Conservation (phyloP, 2,888 invertebrate species). For the Caenorhabditis auriculariae region DNA sequence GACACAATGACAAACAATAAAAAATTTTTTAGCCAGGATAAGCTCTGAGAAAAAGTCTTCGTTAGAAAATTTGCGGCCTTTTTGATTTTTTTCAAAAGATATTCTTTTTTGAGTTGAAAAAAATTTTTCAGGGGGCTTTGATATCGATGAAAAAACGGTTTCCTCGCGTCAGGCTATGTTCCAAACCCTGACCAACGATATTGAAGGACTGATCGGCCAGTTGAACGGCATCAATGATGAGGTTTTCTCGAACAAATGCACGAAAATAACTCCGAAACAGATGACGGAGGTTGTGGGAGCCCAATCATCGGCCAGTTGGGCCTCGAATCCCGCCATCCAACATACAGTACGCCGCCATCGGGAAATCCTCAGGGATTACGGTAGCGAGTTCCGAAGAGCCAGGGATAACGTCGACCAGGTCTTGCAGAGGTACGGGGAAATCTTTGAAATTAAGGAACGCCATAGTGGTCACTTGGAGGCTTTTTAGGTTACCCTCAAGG, state of each 20-base stretch:
- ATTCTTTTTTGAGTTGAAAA: background rate
- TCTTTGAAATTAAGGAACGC: too few relatives aligned
- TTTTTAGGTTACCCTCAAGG: too few relatives aligned
- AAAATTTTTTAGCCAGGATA: too few relatives aligned
- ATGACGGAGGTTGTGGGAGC: conserved; percentile 35
- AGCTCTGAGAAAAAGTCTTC: too few relatives aligned
- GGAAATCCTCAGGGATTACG: conserved; percentile 91
- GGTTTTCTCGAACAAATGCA: conserved; percentile 11
- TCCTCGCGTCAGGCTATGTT: conserved; percentile 77
- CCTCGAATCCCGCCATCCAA: conserved; percentile 76
- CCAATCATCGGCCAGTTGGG: conserved; percentile 34
- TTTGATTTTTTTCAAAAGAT: too few relatives aligned
- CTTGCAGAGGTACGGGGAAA: conserved; percentile 72
- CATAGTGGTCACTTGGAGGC: too few relatives aligned
- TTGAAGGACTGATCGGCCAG: conserved; percentile 81
- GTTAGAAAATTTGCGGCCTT: too few relatives aligned
- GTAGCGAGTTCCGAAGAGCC: conserved; percentile 85
- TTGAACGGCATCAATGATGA: conserved; percentile 76
- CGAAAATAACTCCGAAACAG: too few relatives aligned
- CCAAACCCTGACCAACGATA: conserved; percentile 87
- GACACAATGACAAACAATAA: too few relatives aligned
- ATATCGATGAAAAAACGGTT: conserved; percentile 64
- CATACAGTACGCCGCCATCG: conserved; percentile 92
- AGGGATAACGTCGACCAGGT: conserved; percentile 71
- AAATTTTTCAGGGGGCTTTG: conserved; percentile 17